Evolutionary conservation across 2,888 invertebrate species (phyloP).

Genomic region (Lymantria monacha): DNA sequence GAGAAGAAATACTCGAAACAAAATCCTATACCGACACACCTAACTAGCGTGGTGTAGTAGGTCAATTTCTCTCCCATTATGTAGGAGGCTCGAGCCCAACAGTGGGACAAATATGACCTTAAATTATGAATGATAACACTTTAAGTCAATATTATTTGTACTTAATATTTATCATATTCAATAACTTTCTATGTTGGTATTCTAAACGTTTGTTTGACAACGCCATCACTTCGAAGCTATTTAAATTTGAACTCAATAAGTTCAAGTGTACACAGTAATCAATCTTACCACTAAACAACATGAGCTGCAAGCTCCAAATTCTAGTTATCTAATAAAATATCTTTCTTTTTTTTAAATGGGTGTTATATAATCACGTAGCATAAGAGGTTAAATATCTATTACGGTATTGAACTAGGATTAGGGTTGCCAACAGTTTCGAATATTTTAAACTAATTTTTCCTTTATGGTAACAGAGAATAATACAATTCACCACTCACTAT

Average conservation of each 20-base stretch:
- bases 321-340: slow-evolving; percentile 5
- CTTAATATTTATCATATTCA: background rate
- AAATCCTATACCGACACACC: no score
- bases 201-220: background rate
- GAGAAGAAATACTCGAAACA: no score
- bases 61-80: no score
- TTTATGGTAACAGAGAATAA: no score
- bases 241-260: background rate
- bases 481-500: no score
- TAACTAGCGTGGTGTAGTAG: no score
- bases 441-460: no score
- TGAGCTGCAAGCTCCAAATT: slow-evolving; percentile 4
- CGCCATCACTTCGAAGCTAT: background rate
- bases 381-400: slow-evolving; percentile 8
- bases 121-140: no score
- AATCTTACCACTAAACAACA: slow-evolving; percentile 4
- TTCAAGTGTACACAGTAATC: slow-evolving; percentile 2
- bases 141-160: no score
- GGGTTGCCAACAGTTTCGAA: background rate
- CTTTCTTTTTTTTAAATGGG: background rate
- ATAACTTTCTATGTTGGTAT: background rate
- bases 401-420: slow-evolving; percentile 1
- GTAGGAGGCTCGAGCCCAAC: no score
- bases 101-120: no score
- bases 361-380: background rate